Percentiles rank a stretch among this genome's conserved stretches.
Conservation (phyloP, 2,888 invertebrate genomes). For the Petrophora chlorosata region DNA sequence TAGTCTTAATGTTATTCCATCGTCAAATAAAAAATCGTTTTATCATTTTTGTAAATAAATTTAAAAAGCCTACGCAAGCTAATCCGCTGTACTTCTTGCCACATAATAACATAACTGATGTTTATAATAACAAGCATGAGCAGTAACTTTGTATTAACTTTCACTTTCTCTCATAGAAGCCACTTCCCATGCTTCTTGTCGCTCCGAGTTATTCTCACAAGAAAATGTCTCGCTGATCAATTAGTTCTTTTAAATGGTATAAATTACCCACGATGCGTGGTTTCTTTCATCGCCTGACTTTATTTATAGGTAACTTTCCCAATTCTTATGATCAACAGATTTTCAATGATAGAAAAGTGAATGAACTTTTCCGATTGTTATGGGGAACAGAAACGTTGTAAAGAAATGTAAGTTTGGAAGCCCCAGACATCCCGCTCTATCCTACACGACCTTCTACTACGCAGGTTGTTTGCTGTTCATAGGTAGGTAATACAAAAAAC, state of each 20-base stretch:
- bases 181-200: slow-evolving; percentile 33
- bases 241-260: slow-evolving; percentile 20
- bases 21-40: too few species aligned
- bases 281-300: slow-evolving; percentile 2
- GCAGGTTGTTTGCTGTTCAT: too few species aligned
- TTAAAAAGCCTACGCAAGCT: too few species aligned
- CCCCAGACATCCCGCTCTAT: too few species aligned
- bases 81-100: slow-evolving; percentile 3
- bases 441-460: too few species aligned
- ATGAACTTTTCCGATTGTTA: neutral
- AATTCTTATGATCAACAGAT: slow-evolving; percentile 7
- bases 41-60: too few species aligned
- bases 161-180: slow-evolving; percentile 29
- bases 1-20: too few species aligned
- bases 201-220: slow-evolving; percentile 27
- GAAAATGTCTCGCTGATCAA: slow-evolving; percentile 27
- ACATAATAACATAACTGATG: slow-evolving; percentile 18
- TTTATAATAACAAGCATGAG: slow-evolving; percentile 20
- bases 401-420: too few species aligned
- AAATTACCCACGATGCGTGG: slow-evolving; percentile 15
- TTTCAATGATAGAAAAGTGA: neutral
- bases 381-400: neutral
- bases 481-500: too few species aligned
- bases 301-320: slow-evolving; percentile 9
- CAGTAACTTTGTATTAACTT: slow-evolving; percentile 28